Base-by-base conservation (phyloP, 2,113 vertebrate species). In the Pipa parva region DNA sequence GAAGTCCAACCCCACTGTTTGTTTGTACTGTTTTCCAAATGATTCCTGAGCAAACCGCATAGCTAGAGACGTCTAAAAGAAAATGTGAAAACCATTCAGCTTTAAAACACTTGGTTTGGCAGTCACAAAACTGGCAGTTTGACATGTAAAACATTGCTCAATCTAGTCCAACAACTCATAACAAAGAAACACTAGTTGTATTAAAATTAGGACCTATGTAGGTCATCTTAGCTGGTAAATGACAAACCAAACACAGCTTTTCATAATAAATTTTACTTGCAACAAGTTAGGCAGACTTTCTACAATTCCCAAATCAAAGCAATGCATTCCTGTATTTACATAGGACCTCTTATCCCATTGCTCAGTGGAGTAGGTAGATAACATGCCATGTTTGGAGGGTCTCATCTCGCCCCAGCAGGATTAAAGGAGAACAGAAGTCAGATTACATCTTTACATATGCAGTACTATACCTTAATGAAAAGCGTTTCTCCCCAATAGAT, bases 11-110 rank as follows among this genome's bases (percentile, higher is more conserved):
- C 97, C 96, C 75, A 98, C 85, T 74, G 97, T 99, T 90, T 99
- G 97, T 86, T 94, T 99, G 88, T 99, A 99, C 81, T 95, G 95
- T 83, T 97, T 99, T 83, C 92, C 97, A 84, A 99, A 99, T n/a
- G 93, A 91, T 85, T 99, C 97, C 86, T 99, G 97, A 75, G 94
- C 91, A 89, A 99, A 97, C 80, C 92, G 90, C 51, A 89, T 95
- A 79, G 92, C 88, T 84, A 99, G 88, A 75, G 96, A 99, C 13
- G 96, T 97, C 97, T 99, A 84, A 78, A 89, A 89, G 83, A 80
- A 80, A 78, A 86, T 25, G 66, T 51, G 46, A 22, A 21, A 60
- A 21, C 59, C 25, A 18, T 67, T 58, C 4, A 21, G 15, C 12
- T 68, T 68, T 26, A 68, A 58, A 27, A 27, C 26, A 45, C 31